These are phyloP conservation scores for Metalampra italica DNA, from an alignment of 2,888 invertebrate genomes.

Conservation along the genomic window DNA sequence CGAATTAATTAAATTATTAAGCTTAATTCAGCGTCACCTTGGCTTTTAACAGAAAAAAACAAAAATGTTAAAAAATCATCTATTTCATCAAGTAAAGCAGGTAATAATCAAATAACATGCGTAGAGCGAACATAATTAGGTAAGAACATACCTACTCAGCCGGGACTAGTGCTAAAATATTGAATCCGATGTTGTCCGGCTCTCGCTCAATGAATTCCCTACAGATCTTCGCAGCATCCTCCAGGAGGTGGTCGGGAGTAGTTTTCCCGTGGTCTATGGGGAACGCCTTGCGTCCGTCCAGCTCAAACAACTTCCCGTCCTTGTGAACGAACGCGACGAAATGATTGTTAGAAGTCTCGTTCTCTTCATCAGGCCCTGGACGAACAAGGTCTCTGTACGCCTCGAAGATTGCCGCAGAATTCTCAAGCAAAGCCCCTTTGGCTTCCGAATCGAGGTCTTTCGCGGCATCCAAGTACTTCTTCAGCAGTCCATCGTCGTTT, in stretches of 20 bases:
- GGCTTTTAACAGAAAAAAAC: too few species aligned
- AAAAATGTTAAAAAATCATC: too few species aligned
- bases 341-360: constrained; percentile 87
- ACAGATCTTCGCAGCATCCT: constrained; percentile 91
- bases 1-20: too few species aligned
- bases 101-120: too few species aligned
- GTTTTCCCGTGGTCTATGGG: constrained; percentile 91
- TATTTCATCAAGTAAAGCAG: too few species aligned
- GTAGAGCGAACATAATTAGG: too few species aligned
- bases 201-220: constrained; percentile 90
- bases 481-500: constrained; percentile 81
- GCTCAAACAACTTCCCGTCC: constrained; percentile 88
- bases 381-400: constrained; percentile 89
- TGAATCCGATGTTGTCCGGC: constrained; percentile 91
- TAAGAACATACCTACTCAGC: constrained; percentile 31
- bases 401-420: constrained; percentile 83
- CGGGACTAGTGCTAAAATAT: constrained; percentile 88
- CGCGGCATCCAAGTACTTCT: constrained; percentile 85
- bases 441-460: constrained; percentile 82
- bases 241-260: constrained; percentile 83
- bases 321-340: constrained; percentile 92
- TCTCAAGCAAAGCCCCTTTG: constrained; percentile 86
- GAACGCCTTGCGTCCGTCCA: constrained; percentile 81
- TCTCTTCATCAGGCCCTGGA: constrained; percentile 86
- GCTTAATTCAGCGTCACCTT: too few species aligned